Percentiles rank a stretch among this genome's conserved stretches.
Conservation (phyloP, 1,140 invertebrate species). For the Drosophila truncata region DNA sequence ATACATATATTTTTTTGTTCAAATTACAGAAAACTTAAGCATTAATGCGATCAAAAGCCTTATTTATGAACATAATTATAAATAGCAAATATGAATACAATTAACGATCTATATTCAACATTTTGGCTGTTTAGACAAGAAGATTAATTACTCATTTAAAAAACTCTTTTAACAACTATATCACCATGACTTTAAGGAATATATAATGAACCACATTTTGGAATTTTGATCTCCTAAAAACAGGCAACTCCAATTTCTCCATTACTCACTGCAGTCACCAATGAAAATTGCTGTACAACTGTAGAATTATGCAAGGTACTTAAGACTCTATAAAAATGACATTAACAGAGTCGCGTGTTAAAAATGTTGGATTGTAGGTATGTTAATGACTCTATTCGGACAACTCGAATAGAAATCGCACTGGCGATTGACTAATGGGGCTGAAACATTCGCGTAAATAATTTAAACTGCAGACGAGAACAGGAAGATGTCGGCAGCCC, state of each 20-base stretch:
- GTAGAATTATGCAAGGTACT: constrained; percentile 32
- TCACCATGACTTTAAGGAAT: not conserved
- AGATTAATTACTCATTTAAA: not conserved
- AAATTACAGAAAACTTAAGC: too few relatives aligned
- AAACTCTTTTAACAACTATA: not conserved
- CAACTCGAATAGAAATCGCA: constrained; percentile 39
- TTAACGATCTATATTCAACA: too few relatives aligned
- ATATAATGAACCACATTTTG: not conserved
- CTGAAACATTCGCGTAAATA: constrained; percentile 59
- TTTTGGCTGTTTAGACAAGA: not conserved
- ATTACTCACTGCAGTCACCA: constrained; percentile 17
- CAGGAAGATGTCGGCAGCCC: constrained; percentile 24
- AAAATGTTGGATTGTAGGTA: constrained; percentile 25
- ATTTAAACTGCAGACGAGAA: constrained; percentile 56
- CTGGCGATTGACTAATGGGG: constrained; percentile 29
- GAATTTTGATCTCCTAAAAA: not conserved
- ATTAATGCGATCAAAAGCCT: too few relatives aligned
- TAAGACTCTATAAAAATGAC: constrained; percentile 34
- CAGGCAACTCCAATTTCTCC: constrained; percentile 9
- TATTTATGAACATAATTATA: too few relatives aligned
- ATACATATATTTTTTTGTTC: too few relatives aligned
- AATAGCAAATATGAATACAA: too few relatives aligned
- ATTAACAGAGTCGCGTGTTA: constrained; percentile 16
- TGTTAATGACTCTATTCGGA: constrained; percentile 30
- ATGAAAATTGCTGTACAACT: constrained; percentile 3